Conservation (phyloP, 2,888 invertebrate species). For the Thera obeliscata region DNA sequence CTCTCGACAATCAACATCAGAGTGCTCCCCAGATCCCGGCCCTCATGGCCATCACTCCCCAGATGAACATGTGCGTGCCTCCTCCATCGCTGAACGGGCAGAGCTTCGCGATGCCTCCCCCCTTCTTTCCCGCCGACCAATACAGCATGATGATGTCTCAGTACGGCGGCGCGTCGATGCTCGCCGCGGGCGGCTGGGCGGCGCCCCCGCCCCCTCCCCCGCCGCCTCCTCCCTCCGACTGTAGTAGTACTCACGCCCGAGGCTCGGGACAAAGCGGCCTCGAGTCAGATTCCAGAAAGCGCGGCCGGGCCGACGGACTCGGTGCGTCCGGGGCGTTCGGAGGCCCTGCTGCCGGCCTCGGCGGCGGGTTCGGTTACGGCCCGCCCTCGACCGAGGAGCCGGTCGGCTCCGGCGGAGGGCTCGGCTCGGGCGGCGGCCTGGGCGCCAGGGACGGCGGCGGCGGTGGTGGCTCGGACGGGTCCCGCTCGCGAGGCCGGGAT, state of each 20-base stretch:
- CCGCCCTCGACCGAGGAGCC: slow-evolving; percentile 41
- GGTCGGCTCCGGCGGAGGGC: slow-evolving; percentile 50
- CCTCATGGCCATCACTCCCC: slow-evolving; percentile 73
- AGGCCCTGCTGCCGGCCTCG: slow-evolving; percentile 33
- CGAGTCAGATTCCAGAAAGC: slow-evolving; percentile 81
- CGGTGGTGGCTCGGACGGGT: slow-evolving; percentile 50
- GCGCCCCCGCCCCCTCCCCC: slow-evolving; percentile 73
- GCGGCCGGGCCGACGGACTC: slow-evolving; percentile 57
- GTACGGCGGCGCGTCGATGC: slow-evolving; percentile 52
- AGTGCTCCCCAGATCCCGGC: slow-evolving; percentile 66
- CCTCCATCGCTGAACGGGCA: slow-evolving; percentile 66
- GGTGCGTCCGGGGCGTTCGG: slow-evolving; percentile 40
- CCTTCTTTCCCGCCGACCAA: slow-evolving; percentile 73
- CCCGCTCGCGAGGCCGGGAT: slow-evolving; percentile 62
- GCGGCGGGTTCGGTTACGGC: slow-evolving; percentile 40
- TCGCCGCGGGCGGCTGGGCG: slow-evolving; percentile 62
- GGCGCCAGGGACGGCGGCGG: slow-evolving; percentile 53
- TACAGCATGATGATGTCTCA: slow-evolving; percentile 74
- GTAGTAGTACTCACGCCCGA: slow-evolving; percentile 64
- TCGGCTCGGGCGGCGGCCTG: slow-evolving; percentile 53
- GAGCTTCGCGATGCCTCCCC: slow-evolving; percentile 67
- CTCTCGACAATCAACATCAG: slow-evolving; percentile 9
- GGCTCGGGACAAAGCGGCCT: slow-evolving; percentile 72
- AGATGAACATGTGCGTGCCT: slow-evolving; percentile 72
- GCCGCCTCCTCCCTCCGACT: slow-evolving; percentile 65